These are phyloP conservation scores for Aphelenchoides avenae DNA, from an alignment of 1,140 invertebrate genomes.

Conservation along the genomic window DNA sequence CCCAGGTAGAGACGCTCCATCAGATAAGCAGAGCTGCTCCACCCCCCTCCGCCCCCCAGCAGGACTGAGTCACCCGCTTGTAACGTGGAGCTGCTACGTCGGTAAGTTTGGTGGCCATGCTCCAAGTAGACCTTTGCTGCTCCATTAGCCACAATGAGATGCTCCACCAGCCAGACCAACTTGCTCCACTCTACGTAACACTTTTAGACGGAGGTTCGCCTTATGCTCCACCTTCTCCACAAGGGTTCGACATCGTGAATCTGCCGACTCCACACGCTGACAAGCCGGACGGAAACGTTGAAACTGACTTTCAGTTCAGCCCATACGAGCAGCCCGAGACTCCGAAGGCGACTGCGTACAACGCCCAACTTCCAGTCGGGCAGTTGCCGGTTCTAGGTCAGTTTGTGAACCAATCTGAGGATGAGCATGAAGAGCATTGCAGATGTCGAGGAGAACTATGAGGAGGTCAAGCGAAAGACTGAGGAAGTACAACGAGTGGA, in stretches of 20 bases:
- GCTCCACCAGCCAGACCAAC: not conserved
- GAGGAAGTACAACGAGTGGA: not conserved
- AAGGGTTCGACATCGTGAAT: constrained; percentile 14
- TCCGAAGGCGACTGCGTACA: not conserved
- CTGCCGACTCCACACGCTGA: not conserved
- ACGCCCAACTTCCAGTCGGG: not conserved
- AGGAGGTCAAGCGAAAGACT: not conserved
- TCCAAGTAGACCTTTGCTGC: not conserved
- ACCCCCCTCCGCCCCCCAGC: too few relatives aligned
- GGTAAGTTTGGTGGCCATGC: too few relatives aligned
- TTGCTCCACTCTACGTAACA: not conserved
- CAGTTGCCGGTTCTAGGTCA: not conserved
- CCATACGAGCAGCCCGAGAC: not conserved
- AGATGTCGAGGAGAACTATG: not conserved
- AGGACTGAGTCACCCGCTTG: too few relatives aligned
- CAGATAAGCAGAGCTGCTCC: too few relatives aligned
- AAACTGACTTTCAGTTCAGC: not conserved
- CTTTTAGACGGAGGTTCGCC: too few relatives aligned
- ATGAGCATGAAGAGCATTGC: not conserved
- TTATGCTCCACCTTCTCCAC: too few relatives aligned
- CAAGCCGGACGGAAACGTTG: not conserved
- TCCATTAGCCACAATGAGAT: not conserved
- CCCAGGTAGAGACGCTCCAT: not conserved
- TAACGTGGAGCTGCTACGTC: too few relatives aligned
- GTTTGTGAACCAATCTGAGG: not conserved